Percentiles rank a stretch among this genome's conserved stretches.
phyloP scores from a whole-genome alignment of 1,140 invertebrate species.

The Coenobita brevimanus region DNA sequence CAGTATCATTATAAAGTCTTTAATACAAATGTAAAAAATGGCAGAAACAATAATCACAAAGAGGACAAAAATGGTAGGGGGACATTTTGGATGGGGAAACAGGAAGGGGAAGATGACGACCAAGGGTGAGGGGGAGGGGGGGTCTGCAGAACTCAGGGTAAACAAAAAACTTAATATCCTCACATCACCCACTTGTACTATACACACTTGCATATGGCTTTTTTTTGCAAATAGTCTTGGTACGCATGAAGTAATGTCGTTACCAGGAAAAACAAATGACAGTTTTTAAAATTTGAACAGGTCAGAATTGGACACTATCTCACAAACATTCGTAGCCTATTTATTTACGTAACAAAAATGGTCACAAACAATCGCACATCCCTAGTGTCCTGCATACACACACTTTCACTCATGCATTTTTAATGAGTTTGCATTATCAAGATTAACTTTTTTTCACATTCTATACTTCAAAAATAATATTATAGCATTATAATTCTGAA shows the following conservation, averaged over 20 bases:
- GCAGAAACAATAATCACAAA: constrained; percentile 68
- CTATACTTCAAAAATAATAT: constrained; percentile 37
- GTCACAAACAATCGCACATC: constrained; percentile 29
- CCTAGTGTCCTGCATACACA: constrained; percentile 39
- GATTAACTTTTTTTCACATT: constrained; percentile 34
- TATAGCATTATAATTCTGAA: constrained; percentile 58
- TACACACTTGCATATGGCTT: constrained; percentile 63
- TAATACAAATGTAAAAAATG: constrained; percentile 70
- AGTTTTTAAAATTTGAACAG: constrained; percentile 40
- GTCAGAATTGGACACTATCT: constrained; percentile 48
- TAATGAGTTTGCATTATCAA: constrained; percentile 34
- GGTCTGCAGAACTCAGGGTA: constrained; percentile 51
- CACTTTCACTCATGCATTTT: constrained; percentile 54
- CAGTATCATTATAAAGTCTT: constrained; percentile 60
- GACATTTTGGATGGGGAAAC: no score
- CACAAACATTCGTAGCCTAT: not conserved
- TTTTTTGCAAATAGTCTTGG: constrained; percentile 44
- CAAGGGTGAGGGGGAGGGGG: constrained; percentile 31
- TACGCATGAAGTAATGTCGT: constrained; percentile 30
- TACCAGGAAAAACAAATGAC: constrained; percentile 30
- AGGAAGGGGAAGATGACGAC: not conserved
- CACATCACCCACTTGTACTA: constrained; percentile 57
- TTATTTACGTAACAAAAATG: constrained; percentile 39
- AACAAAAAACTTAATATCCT: constrained; percentile 57
- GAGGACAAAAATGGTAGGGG: constrained; percentile 52